Conservation (phyloP, 2,797 vertebrate genomes). For the Kryptopterus vitreolus region DNA sequence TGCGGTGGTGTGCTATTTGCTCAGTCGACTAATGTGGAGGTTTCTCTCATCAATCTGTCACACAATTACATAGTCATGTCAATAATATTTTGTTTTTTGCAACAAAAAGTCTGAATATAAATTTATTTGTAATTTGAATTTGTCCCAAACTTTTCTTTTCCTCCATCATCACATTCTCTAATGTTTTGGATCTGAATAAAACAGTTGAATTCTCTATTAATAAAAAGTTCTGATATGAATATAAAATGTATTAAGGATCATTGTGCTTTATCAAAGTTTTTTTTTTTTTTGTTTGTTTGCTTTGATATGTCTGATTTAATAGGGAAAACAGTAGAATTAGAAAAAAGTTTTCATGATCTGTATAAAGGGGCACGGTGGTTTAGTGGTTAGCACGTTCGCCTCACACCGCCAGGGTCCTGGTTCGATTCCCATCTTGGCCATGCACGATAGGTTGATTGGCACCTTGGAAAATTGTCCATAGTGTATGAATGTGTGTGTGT, state of each 20-base stretch:
- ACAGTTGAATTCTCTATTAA: conserved; percentile 19
- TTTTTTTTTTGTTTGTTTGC: neutral
- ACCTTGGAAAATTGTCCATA: no score
- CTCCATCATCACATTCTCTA: neutral
- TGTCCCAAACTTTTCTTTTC: neutral
- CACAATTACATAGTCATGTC: conserved; percentile 42
- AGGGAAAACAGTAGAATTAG: neutral
- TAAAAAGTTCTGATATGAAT: conserved; percentile 23
- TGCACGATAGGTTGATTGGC: no score
- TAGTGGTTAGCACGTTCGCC: no score
- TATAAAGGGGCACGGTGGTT: no score
- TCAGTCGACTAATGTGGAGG: neutral
- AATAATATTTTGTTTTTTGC: conserved; percentile 49
- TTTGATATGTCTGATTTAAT: neutral
- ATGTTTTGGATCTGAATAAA: conserved; percentile 18
- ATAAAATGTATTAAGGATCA: neutral
- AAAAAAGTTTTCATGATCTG: no score
- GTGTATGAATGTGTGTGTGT: no score
- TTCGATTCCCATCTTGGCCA: no score
- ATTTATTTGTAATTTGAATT: neutral
- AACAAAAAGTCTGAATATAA: neutral
- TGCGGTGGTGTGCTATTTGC: neutral
- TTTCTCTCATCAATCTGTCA: neutral
- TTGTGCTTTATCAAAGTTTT: neutral
- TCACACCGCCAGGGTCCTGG: no score